These are phyloP conservation scores for Melopsittacus undulatus DNA, from an alignment of 2,797 vertebrate species.

Conservation along the genomic window DNA sequence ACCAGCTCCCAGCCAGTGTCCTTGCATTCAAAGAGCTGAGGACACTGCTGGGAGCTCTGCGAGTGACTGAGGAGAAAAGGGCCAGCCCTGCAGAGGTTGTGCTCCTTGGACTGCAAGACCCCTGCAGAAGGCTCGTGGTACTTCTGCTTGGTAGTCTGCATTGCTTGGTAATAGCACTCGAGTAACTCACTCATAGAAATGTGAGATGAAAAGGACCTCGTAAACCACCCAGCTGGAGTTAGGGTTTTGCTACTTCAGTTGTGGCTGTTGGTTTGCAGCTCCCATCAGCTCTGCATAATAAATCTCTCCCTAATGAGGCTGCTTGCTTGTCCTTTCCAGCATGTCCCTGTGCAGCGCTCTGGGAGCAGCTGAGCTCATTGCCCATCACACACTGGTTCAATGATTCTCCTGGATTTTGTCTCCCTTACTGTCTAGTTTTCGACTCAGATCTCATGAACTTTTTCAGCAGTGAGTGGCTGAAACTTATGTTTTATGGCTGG, in stretches of 20 bases:
- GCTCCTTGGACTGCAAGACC: fast-evolving
- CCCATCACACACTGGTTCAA: neutral
- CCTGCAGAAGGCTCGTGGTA: neutral
- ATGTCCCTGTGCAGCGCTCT: neutral
- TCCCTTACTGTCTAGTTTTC: neutral
- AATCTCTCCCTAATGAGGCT: neutral
- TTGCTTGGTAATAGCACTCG: fast-evolving
- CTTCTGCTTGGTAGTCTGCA: neutral
- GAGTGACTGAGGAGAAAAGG: neutral
- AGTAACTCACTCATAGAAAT: neutral
- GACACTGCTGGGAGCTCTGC: neutral
- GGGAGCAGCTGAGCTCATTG: neutral
- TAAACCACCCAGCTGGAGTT: neutral
- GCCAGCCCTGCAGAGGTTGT: neutral
- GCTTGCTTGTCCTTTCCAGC: neutral
- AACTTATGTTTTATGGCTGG: neutral
- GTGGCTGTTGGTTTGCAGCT: constrained; percentile 7
- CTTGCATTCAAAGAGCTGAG: fast-evolving
- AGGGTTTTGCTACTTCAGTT: neutral
- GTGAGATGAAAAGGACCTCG: neutral
- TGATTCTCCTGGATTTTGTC: neutral
- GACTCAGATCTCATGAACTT: neutral
- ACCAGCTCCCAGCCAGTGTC: neutral
- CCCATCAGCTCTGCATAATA: neutral
- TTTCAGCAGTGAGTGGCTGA: neutral